Evolutionary conservation across 2,113 vertebrate species (phyloP).

Genomic region (Myrmophylax atrothorax): DNA sequence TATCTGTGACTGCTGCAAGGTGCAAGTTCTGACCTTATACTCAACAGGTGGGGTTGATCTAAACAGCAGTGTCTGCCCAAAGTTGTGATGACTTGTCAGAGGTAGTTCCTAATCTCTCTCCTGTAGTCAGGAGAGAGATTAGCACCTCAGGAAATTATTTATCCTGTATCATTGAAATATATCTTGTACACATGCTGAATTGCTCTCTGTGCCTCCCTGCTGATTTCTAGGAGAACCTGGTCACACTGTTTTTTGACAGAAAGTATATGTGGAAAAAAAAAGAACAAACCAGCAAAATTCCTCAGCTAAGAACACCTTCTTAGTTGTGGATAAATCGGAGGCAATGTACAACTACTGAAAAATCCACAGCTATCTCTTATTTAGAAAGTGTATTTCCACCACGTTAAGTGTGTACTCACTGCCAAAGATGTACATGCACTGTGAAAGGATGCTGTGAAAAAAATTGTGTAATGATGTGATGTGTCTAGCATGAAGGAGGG

Average conservation of each 20-base stretch:
- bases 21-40: neutral
- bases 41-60: neutral
- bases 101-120: neutral
- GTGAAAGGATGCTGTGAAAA: neutral
- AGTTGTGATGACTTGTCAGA: neutral
- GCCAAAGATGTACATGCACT: neutral
- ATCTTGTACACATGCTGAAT: neutral
- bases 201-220: neutral
- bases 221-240: neutral
- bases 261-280: neutral
- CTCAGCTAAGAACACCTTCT: neutral
- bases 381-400: neutral
- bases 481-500: neutral
- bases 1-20: neutral
- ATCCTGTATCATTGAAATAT: neutral
- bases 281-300: neutral
- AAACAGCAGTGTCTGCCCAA: neutral
- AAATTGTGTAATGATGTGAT: neutral
- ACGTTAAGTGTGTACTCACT: neutral
- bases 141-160: neutral
- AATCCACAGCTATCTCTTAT: neutral
- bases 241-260: neutral
- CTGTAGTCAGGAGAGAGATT: neutral
- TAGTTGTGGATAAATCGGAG: neutral
- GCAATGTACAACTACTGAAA: neutral